Base-by-base conservation (phyloP, 2,888 invertebrate species). In the Chrysolina americana region DNA sequence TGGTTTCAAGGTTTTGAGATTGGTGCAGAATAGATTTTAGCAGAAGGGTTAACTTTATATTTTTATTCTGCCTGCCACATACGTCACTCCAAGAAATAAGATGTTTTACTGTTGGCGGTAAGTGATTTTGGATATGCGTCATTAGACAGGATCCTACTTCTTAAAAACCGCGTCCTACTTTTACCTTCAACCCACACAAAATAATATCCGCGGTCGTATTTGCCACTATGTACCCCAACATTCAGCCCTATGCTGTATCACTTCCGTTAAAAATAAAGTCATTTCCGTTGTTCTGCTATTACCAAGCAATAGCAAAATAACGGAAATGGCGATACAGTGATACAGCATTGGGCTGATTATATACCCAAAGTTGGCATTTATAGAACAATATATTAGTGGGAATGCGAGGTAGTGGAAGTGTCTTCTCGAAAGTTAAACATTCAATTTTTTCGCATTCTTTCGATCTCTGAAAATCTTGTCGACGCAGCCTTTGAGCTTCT, bases 351-450 rank as follows among this genome's bases (percentile, higher is more conserved):
- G n/a, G n/a, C n/a, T n/a, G n/a, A n/a, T n/a, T 83, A 72, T 82
- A 78, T 2, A 83, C 70, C 76, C 82, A 82, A 17, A 83, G 74
- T 59, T 83, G 81, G 10, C 81, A 70, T 68, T 83, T 83, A 66
- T 81, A 82, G 71, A 80, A 83, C 66, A 81, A 77, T 41, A 82
- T 79, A 73, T 75, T 78, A n/a, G 81, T 82, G 19, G 82, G 80
- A 23, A 83, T 81, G 41, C 72, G 2, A n/a, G 73, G 75, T 11
- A 75, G 48, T 6, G 59, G 71, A 2, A 83, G 71, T 6, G 70
- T 71, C 65, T 28, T 28, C 36, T 76, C 76, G 50, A 76, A 78
- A 21, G 69, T 71, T 53, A 73, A 47, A 65, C 73, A 73, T 68
- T 75, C 78, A n/a, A 75, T 63, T 17, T 70, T 15, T 47, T 71